Evolutionary conservation across 2,797 vertebrate genomes (phyloP).

Genomic region (Benthosema pterotum): DNA sequence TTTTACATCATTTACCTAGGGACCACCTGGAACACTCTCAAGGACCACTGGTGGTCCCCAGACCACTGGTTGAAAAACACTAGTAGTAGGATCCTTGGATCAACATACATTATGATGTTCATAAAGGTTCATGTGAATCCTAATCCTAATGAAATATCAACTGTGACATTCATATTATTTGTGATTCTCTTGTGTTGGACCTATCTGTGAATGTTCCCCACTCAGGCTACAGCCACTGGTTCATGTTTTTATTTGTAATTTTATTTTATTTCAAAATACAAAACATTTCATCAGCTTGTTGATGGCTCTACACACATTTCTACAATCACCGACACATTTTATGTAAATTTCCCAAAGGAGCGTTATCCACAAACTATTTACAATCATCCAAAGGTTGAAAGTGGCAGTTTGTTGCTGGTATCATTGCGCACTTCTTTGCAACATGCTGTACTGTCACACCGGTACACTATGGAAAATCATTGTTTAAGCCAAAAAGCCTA

Average conservation of each 20-base stretch:
- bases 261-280: constrained; percentile 21
- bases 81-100: too few relatives aligned
- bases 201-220: neutral
- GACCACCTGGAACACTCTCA: too few relatives aligned
- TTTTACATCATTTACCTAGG: too few relatives aligned
- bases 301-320: neutral
- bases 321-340: neutral
- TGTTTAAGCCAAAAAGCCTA: constrained; percentile 1
- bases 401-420: neutral
- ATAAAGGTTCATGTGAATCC: too few relatives aligned
- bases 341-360: neutral
- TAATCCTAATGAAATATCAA: too few relatives aligned
- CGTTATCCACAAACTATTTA: neutral
- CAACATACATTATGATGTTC: too few relatives aligned
- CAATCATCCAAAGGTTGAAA: neutral
- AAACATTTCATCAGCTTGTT: neutral
- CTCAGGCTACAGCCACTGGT: too few relatives aligned
- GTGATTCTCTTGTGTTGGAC: too few relatives aligned
- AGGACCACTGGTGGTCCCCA: too few relatives aligned
- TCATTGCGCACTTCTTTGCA: constrained; percentile 2
- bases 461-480: neutral
- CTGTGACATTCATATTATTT: too few relatives aligned
- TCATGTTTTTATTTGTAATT: constrained; percentile 10
- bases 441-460: neutral
- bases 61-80: too few relatives aligned